Base-by-base conservation (phyloP, 2,888 invertebrate species). In the Thalpophila matura region DNA sequence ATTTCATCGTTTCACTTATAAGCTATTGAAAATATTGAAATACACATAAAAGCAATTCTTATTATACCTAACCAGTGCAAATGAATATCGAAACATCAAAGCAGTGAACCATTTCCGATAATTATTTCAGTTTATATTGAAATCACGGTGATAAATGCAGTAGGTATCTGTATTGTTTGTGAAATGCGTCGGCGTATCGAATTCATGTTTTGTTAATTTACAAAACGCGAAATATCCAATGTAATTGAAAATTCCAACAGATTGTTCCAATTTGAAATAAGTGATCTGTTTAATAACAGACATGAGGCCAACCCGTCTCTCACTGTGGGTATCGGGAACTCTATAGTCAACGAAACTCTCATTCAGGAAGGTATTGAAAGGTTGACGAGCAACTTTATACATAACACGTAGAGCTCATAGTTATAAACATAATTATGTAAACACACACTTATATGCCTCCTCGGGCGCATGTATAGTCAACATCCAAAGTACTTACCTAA, bases 41-140 rank as follows among this genome's bases (percentile, higher is more conserved):
- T n/a, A 14, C 4, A 33, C n/a, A 24, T 24, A 24, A 26, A 38
- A 46, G 7, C 9, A 27, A 50, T 33, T 51, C 9, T n/a, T 14
- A 18, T 27, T 42, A 26, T 33, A 22, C 5, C 7, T 7, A 46
- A 18, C 22, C 4, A 18, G 24, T 26, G 50, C 59, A 40, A 70
- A 37, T 70, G 35, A 53, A 65, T 71, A 29, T 33, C 10, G 7
- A 22, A 27, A 43, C 24, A 49, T 45, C 20, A 47, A 55, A 46
- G 20, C 50, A 9, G 2, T 35, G n/a, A 46, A 42, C 16, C 16
- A 51, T 50, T 47, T 46, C 12, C 37, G n/a, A 54, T 50, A 42
- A 73, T 73, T 18, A 59, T 59, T 56, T 6, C 18, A 7, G n/a
- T 55, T 66, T 31, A 33, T 27, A 55, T 66, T 54, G 50, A 51